Percentiles rank a stretch among this genome's conserved stretches.
phyloP scores from a whole-genome alignment of 2,888 invertebrate species.

The Erynnis tages region DNA sequence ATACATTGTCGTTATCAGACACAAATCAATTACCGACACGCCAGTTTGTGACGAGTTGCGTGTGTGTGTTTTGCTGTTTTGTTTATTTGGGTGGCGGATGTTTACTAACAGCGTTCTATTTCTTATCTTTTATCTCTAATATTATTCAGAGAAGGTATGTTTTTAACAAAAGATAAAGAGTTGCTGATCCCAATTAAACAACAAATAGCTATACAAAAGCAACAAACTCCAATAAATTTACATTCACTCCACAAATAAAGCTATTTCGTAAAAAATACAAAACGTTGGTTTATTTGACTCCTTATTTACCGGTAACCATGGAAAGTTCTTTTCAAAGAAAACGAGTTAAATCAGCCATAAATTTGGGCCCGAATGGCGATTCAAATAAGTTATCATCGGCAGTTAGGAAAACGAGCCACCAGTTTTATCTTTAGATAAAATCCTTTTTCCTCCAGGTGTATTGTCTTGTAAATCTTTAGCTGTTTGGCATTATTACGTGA shows the following conservation, averaged over 20 bases:
- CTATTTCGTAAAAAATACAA: conserved; percentile 3
- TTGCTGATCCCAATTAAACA: too few species aligned
- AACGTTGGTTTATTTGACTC: conserved; percentile 2
- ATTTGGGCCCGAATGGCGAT: conserved; percentile 62
- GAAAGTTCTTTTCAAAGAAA: conserved; percentile 58
- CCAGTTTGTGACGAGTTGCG: conserved; percentile 33
- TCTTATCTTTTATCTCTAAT: too few species aligned
- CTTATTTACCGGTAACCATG: conserved; percentile 33
- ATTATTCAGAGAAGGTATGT: too few species aligned
- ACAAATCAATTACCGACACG: conserved; percentile 60
- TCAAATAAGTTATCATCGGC: conserved; percentile 72
- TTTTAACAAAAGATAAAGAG: too few species aligned
- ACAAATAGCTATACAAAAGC: too few species aligned
- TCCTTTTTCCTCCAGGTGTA: conserved; percentile 30
- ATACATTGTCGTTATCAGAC: conserved; percentile 61
- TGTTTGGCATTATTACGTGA: conserved; percentile 23
- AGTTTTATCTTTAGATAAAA: conserved; percentile 64
- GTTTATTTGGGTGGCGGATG: background rate
- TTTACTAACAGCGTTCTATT: conserved; percentile 5
- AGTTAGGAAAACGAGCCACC: conserved; percentile 55
- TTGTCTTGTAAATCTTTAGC: conserved; percentile 30
- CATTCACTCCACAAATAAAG: too few species aligned
- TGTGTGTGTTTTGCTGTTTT: conserved; percentile 27
- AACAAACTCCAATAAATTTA: too few species aligned
- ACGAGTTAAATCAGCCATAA: conserved; percentile 73